Conservation (phyloP, 2,797 vertebrate genomes). For the Sebastes hubbsi region DNA sequence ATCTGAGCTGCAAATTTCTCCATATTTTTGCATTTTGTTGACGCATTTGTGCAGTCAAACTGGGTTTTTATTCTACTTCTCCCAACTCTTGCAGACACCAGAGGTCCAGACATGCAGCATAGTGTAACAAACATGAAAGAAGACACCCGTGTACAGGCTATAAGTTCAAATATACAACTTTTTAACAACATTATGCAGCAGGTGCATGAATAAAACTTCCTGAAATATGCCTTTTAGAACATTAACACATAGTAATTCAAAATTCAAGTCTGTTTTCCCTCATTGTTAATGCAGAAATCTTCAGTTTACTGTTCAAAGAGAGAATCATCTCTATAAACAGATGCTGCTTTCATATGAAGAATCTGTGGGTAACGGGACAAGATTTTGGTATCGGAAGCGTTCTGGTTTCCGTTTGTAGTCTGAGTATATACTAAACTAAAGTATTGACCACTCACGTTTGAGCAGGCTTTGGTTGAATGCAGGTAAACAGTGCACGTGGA, state of each 20-base stretch:
- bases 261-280: background rate
- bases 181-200: background rate
- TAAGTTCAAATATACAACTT: background rate
- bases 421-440: too few relatives aligned
- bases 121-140: background rate
- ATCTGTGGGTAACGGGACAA: too few relatives aligned
- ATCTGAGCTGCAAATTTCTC: constrained; percentile 3
- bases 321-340: too few relatives aligned
- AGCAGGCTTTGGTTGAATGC: too few relatives aligned
- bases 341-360: too few relatives aligned
- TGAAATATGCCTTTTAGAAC: background rate
- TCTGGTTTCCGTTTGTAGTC: too few relatives aligned
- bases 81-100: background rate
- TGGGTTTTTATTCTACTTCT: background rate
- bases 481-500: too few relatives aligned
- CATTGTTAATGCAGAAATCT: background rate
- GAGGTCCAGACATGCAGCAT: background rate
- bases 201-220: background rate
- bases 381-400: too few relatives aligned
- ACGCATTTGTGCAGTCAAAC: background rate
- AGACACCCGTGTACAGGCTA: background rate
- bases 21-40: constrained; percentile 17
- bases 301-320: background rate
- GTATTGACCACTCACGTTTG: too few relatives aligned
- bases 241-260: background rate